Base-by-base conservation (phyloP, 35 echinoderm and acorn worm genomes). In the Holothuria glaberrima region DNA sequence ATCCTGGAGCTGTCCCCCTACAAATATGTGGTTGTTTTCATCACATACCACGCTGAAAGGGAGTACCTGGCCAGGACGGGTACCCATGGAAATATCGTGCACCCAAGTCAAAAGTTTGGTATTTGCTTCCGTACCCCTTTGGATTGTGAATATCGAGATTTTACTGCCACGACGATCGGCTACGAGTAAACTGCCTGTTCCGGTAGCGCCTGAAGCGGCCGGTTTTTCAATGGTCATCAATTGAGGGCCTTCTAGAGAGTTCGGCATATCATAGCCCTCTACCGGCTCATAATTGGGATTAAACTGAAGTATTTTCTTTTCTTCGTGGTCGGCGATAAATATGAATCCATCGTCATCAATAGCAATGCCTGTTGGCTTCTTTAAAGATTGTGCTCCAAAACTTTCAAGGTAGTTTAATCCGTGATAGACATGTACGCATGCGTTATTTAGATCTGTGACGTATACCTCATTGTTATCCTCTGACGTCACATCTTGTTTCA, bases 401-500 rank as follows among this genome's bases (percentile, higher is more conserved):
- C 74, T 78, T 35, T 78, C 74, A 12, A 78, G 44, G 50, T 24
- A 24, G 4, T 78, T 5, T 10, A 48, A 38, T 12, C 74, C 74
- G n/a, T 78, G 74, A 48, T 26, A 78, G 74, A 78, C 74, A 50
- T 78, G 74, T 22, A 78, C 74, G 44, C 74, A 78, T 78, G 36
- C 44, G 20, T 78, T 78, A 48, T 48, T 78, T 25, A 78, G 74
- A n/a, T 78, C 74, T 52, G 74, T 78, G 74, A 78, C 74, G 44
- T 78, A 78, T 25, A 78, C 6, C 74, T 78, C 74, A 78, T 78
- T 78, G 27, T 78, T 78, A 24, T 78, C 74, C 20, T 78, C 74
- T 48, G 21, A 48, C 27, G 19, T 13, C 24, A 38, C 18, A 48
- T 78, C 74, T 78, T 28, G 20, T 28, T 78, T 78, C 38, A 78